Evolutionary conservation across 2,797 vertebrate genomes (phyloP), one percentile per base, ranked within the genome.

Genomic region (Aplochiton taeniatus): DNA sequence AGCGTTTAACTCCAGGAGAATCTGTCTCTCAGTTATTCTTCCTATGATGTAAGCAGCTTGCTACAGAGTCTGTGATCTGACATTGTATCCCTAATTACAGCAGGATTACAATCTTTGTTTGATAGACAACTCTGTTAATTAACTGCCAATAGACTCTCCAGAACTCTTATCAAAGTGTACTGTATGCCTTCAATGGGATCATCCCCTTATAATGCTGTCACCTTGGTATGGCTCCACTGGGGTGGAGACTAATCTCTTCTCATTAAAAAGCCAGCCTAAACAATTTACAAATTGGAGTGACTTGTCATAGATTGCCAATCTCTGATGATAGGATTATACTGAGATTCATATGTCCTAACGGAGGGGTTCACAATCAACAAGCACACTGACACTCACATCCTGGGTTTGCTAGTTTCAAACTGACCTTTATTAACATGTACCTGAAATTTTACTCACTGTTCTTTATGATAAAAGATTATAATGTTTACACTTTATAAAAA

Each of bases 81-180:
- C 79, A 79, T 60, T 65, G 75, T 75, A 68, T 83, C 71, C 75
- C 72, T 88, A 83, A 90, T 89, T 84, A 86, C 75, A 69, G 72
- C 64, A 43, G 82, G 88, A 88, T 90, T 87, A 87, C 75, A 79
- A 78, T 84, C 77, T 67, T 75, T n/a, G 73, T 78, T 85, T 84
- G 83, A 88, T 85, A 85, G 85, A 77, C 74, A 78, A 88, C 76
- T 75, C 69, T 42, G 67, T 82, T 89, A 84, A 90, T 91, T 89
- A 84, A 80, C 81, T 78, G 66, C 77, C 78, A 77, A 64, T 77
- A 72, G 79, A 69, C 80, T 86, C 68, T 65, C 70, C 81, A 62
- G 74, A 65, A 64, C 60, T 72, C 56, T 73, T 77, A 80, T 83
- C 61, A 20, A 71, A 76, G 70, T 69, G 52, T 58, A 57, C 70